phyloP scores from a whole-genome alignment of 2,797 vertebrate species.

The Hyperoplus immaculatus region DNA sequence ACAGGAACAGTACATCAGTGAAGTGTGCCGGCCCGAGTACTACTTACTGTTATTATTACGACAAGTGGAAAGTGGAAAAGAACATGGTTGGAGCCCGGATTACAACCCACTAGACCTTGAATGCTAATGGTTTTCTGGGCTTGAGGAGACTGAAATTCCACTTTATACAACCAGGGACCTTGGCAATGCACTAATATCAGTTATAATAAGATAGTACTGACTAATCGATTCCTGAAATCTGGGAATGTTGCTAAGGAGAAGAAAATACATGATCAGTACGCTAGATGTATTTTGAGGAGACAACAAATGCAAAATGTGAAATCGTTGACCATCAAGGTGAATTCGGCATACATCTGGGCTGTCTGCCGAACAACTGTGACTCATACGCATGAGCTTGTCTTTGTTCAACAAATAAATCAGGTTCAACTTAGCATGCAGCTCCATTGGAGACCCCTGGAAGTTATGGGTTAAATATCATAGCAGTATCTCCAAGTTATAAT shows the following conservation, averaged over 20 bases:
- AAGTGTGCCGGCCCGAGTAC: constrained; percentile 15
- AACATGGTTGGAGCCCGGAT: neutral
- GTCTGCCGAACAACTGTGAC: neutral
- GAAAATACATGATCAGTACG: neutral
- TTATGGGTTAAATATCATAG: neutral
- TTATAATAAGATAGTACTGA: neutral
- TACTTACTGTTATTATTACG: constrained; percentile 31
- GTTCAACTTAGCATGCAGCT: neutral
- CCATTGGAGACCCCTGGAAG: neutral
- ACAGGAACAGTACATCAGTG: constrained; percentile 28
- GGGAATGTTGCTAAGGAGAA: neutral
- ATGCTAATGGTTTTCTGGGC: constrained; percentile 5
- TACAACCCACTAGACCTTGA: constrained; percentile 2
- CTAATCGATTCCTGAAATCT: neutral
- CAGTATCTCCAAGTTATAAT: neutral
- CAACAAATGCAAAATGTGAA: neutral
- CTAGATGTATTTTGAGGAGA: neutral
- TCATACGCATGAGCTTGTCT: too few relatives aligned
- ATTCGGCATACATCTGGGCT: neutral
- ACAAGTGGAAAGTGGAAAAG: constrained; percentile 31
- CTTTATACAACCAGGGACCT: constrained; percentile 3
- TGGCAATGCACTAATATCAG: neutral
- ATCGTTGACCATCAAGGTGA: neutral
- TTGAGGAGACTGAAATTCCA: neutral
- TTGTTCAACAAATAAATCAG: neutral